phyloP scores from a whole-genome alignment of 1,140 invertebrate species.

The Halictus rubicundus region DNA sequence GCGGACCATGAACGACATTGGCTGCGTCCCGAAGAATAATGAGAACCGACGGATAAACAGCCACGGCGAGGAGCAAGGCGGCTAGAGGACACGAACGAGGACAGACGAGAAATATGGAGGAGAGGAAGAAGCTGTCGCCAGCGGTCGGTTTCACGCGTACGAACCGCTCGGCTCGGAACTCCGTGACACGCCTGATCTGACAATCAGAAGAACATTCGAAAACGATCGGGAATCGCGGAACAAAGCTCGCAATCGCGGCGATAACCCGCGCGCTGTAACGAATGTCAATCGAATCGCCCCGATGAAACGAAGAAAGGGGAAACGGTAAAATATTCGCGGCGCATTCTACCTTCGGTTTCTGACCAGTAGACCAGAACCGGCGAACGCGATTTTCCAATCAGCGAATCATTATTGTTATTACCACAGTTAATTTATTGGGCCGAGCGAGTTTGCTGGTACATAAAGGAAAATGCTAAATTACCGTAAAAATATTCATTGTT shows the following conservation, averaged over 20 bases:
- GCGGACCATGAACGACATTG: neutral
- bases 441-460: too few species aligned
- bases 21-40: conserved; percentile 29
- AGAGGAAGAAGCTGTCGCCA: too few species aligned
- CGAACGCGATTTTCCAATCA: neutral
- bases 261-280: neutral
- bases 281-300: conserved; percentile 7
- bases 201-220: neutral
- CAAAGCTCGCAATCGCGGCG: neutral
- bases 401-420: neutral
- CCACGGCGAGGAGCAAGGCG: neutral
- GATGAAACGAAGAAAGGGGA: neutral
- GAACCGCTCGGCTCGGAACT: neutral
- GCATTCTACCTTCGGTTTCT: neutral
- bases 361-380: neutral
- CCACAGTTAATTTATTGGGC: too few species aligned
- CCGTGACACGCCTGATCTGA: neutral
- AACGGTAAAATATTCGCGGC: neutral
- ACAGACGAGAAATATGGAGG: neutral
- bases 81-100: neutral
- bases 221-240: neutral
- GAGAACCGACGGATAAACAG: conserved; percentile 27
- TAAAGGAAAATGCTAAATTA: too few species aligned
- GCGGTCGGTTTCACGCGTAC: conserved; percentile 1
- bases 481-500: too few species aligned